Conservation (phyloP, 2,888 invertebrate genomes). For the Stenotaenia linearis region DNA sequence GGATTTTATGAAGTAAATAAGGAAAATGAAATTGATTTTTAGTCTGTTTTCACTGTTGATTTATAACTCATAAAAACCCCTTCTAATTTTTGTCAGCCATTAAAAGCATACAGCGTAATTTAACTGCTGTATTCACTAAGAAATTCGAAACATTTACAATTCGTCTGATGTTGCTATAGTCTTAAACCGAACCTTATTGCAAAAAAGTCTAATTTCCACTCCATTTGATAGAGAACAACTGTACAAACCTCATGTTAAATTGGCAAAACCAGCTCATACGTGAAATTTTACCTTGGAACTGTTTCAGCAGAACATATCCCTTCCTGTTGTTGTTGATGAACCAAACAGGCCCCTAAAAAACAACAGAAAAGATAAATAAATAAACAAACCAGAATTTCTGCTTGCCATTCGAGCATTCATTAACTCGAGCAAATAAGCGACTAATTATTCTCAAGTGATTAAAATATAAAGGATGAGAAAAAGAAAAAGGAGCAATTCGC, state of each 20-base stretch:
- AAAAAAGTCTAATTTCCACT: constrained; percentile 27
- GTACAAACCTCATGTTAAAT: background rate
- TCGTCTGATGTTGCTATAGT: background rate
- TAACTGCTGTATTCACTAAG: too few species aligned
- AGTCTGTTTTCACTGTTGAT: too few species aligned
- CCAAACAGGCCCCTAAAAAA: constrained; percentile 68
- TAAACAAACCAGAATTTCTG: background rate
- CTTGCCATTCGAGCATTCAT: background rate
- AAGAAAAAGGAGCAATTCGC: background rate
- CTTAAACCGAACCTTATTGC: background rate
- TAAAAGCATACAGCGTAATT: too few species aligned
- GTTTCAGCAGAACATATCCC: constrained; percentile 87
- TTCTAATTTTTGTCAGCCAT: too few species aligned
- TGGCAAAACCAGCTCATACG: constrained; percentile 2
- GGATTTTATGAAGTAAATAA: too few species aligned
- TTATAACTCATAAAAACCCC: too few species aligned
- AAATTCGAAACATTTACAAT: background rate
- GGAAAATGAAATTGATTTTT: too few species aligned
- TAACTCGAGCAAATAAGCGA: background rate
- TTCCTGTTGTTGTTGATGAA: constrained; percentile 94
- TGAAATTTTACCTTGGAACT: constrained; percentile 65
- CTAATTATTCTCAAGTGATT: background rate
- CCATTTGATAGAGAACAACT: background rate
- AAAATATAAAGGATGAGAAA: background rate
- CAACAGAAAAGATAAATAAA: background rate